These are phyloP conservation scores for Erpobdella octoculata DNA, from an alignment of 2,888 invertebrate genomes.

Conservation along the genomic window DNA sequence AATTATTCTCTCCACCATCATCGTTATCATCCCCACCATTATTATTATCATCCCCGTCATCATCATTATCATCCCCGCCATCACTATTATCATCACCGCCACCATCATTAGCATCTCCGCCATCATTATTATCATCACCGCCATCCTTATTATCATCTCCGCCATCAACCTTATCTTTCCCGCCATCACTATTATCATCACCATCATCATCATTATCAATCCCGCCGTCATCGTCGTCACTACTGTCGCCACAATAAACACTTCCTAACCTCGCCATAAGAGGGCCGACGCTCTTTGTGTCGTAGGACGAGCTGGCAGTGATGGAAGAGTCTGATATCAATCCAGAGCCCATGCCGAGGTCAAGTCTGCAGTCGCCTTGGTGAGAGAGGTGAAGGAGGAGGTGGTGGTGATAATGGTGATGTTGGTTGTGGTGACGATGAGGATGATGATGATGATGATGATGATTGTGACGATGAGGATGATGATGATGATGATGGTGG, in stretches of 20 bases:
- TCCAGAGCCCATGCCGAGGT: constrained; percentile 25
- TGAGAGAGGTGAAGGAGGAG: no score
- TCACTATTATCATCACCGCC: not conserved
- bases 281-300: constrained; percentile 10
- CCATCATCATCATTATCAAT: not conserved
- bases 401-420: not conserved
- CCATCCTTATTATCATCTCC: not conserved
- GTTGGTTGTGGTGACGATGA: not conserved
- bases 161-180: not conserved
- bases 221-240: not conserved
- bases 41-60: no score
- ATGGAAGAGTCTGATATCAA: not conserved
- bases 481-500: no score
- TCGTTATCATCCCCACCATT: no score
- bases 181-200: no score
- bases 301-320: constrained; percentile 19
- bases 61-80: no score
- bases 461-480: not conserved
- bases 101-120: not conserved
- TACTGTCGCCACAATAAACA: no score
- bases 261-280: constrained; percentile 6
- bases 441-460: not conserved
- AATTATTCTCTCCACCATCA: no score
- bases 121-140: not conserved
- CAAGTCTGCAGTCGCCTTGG: constrained; percentile 11